Evolutionary conservation across 2,797 vertebrate genomes (phyloP), one percentile per base, ranked within the genome.

Genomic region (Brachyalestes nurse): DNA sequence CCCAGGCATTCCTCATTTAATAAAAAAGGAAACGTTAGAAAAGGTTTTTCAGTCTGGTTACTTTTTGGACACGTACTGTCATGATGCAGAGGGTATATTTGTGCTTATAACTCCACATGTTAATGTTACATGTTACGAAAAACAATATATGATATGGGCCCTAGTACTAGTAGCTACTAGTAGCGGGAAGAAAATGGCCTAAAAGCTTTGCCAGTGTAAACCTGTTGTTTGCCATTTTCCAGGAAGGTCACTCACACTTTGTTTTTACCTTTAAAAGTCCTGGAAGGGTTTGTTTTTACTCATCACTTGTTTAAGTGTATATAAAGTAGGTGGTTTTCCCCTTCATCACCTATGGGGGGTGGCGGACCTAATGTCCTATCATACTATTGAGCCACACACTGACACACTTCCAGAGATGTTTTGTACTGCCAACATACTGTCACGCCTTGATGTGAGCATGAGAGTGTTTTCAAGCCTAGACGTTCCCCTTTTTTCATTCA

Each of bases 141-240:
- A n/a, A 17, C 6, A 55, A n/a, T 1, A 19, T n/a, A 8, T 19
- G 19, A 57, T 21, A 57, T 21, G 55, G 5, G 19, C 6, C 19
- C 19, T 19, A 55, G 17, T 55, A 51, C 3, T 19, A 0, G 8
- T 19, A 17, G 17, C 42, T 45, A 6, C 42, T 53, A 53, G 19
- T 16, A n/a, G 42, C 42, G 10, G 42, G 3, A 34, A 34, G 5
- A 28, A 34, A 34, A 34, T 4, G 2, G 34, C 34, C 34, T n/a
- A 57, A n/a, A 57, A 1, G 6, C 6, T 21, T n/a, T 57, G 55
- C 2, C 19, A 21, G 7, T 21, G n/a, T 0, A 57, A 57, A 57
- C 8, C 55, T 57, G 14, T 34, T 70, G 21, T 71, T 62, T 16
- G 47, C n/a, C 45, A 23, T 78, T 49, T 70, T 51, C 42, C 55